A percentile compares a stretch with the other conserved stretches of the same genome.
Conservation (phyloP, 2,797 vertebrate genomes). For the Mallotus villosus region DNA sequence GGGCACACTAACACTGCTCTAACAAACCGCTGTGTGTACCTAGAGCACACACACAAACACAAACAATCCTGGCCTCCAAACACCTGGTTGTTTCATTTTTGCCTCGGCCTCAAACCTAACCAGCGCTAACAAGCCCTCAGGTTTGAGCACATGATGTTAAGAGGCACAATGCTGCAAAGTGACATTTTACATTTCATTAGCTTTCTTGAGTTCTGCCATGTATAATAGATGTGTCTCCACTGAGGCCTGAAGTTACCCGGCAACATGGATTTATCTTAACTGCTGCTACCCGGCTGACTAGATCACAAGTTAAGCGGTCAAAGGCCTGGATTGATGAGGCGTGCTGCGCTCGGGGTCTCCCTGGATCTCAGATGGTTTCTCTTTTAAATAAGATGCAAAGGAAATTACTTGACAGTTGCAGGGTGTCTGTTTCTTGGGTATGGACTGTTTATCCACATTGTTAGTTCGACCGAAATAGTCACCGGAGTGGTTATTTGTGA, state of each 20-base stretch:
- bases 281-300: slow-evolving; percentile 25
- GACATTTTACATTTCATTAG: background rate
- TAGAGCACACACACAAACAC: slow-evolving; percentile 3
- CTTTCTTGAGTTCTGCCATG: slow-evolving; percentile 8
- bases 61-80: slow-evolving; percentile 23
- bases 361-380: slow-evolving; percentile 43
- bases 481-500: slow-evolving; percentile 5
- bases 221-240: slow-evolving; percentile 3
- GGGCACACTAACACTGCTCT: slow-evolving; percentile 39
- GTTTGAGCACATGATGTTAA: slow-evolving; percentile 11
- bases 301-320: slow-evolving; percentile 55
- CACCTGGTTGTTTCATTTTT: slow-evolving; percentile 29
- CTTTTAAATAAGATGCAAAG: slow-evolving; percentile 54
- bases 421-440: slow-evolving; percentile 19
- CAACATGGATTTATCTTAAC: slow-evolving; percentile 34
- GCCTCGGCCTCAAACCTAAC: background rate
- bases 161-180: background rate
- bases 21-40: slow-evolving; percentile 40
- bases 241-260: slow-evolving; percentile 32
- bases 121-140: background rate
- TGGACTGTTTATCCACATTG: background rate
- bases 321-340: slow-evolving; percentile 39
- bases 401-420: slow-evolving; percentile 30
- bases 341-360: slow-evolving; percentile 39
- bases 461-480: background rate